Evolutionary conservation across 2,888 invertebrate genomes (phyloP), one percentile per base, ranked within the genome.

Genomic region (Nemurella pictetii): DNA sequence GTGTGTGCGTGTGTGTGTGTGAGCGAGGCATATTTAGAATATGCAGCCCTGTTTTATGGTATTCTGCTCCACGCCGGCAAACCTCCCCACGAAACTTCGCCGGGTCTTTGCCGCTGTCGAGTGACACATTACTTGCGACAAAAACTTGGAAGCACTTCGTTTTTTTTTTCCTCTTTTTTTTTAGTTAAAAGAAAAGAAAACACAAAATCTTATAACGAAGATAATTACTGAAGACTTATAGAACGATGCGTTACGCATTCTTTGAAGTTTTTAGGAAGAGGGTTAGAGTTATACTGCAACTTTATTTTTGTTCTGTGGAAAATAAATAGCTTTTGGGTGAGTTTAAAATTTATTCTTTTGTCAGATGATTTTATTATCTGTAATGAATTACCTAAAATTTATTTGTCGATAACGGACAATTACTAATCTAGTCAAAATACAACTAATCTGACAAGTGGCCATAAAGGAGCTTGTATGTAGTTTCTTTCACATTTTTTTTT

Each of bases 381-480:
- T 55, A 55, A 55, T 55, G 55, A 55, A 55, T 55, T 55, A 20
- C 55, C 15, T 3, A 15, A 55, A 55, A 55, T 55, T 55, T 55
- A 55, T 55, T 55, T 55, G 9, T 55, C 55, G 55, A 55, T 55
- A 55, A 7, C 20, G 55, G 55, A 55, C 29, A 30, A 81, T 32
- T 7, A 35, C 30, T 82, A 72, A 82, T 82, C 82, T 82, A 26
- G 55, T 82, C 29, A 82, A 36, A 82, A 82, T 82, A 32, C 80
- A 81, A 36, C 32, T 81, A 35, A 81, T 26, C 26, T 81, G 80
- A 81, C 30, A 81, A 81, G 80, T 81, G 20, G 36, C 80, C 55
- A 55, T 55, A 55, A 55, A 55, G 55, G 20, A 20, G 9, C 2
- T 20, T 20, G 55, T 20, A 55, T 55, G 55, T 20, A 55, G 9